Conservation (phyloP, 2,888 invertebrate genomes). For the Nezara viridula region DNA sequence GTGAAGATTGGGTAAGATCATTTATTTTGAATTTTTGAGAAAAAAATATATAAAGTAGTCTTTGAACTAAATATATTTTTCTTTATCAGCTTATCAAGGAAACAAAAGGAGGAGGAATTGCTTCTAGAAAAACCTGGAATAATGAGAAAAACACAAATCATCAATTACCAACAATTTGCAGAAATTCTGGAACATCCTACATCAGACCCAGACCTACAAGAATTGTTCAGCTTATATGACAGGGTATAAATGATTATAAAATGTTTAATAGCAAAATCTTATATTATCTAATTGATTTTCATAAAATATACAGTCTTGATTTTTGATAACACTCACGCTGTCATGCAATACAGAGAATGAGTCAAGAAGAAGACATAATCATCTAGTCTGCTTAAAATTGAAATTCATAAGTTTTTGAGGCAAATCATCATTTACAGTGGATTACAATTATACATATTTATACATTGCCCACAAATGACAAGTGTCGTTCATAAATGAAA, state of each 20-base stretch:
- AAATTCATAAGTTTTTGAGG: not conserved
- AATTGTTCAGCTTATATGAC: slow-evolving; percentile 79
- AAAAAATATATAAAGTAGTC: not conserved
- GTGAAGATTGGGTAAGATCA: slow-evolving; percentile 79
- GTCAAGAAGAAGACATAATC: not conserved
- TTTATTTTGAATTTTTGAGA: not conserved
- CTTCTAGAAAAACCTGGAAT: slow-evolving; percentile 65
- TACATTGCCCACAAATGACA: no score
- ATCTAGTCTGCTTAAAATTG: not conserved
- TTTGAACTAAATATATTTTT: slow-evolving; percentile 1
- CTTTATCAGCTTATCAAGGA: slow-evolving; percentile 65
- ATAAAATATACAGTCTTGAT: not conserved
- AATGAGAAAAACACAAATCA: slow-evolving; percentile 67
- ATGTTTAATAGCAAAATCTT: not conserved
- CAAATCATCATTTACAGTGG: not conserved
- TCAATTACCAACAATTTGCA: slow-evolving; percentile 74
- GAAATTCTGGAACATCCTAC: slow-evolving; percentile 75
- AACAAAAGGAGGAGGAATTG: slow-evolving; percentile 69
- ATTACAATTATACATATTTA: no score
- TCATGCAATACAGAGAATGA: no score
- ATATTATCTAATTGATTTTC: not conserved
- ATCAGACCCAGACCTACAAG: slow-evolving; percentile 72
- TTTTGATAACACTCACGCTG: no score
- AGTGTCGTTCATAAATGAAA: no score
- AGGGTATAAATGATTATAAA: slow-evolving; percentile 69